phyloP scores from a whole-genome alignment of 2,888 invertebrate species.

The Rhagophthalmus giganteus region DNA sequence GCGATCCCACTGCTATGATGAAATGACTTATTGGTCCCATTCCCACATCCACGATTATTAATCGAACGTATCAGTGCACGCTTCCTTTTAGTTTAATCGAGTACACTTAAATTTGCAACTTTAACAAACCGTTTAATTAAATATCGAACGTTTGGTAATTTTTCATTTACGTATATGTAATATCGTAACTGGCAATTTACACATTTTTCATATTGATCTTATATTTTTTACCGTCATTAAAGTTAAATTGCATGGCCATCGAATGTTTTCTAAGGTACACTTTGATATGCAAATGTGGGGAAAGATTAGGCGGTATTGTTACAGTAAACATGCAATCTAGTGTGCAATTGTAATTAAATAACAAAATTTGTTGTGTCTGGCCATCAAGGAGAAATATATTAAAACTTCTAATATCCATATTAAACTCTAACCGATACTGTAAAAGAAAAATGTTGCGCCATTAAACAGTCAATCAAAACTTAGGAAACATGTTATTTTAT shows the following conservation, averaged over 20 bases:
- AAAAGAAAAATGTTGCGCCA: constrained; percentile 22
- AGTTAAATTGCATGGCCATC: constrained; percentile 1
- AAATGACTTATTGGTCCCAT: constrained; percentile 17
- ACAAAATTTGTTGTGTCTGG: constrained; percentile 37
- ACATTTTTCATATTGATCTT: neutral
- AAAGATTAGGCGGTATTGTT: constrained; percentile 24
- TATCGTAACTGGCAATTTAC: constrained; percentile 2
- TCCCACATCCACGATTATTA: constrained; percentile 14
- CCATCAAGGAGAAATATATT: constrained; percentile 36
- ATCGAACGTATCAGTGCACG: constrained; percentile 13
- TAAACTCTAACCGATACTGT: constrained; percentile 24
- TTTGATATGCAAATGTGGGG: constrained; percentile 29
- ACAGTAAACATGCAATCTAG: constrained; percentile 34
- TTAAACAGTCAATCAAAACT: constrained; percentile 39
- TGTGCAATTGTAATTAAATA: constrained; percentile 40
- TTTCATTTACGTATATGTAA: neutral
- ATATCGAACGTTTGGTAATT: neutral
- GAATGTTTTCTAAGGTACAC: constrained; percentile 20
- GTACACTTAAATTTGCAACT: neutral
- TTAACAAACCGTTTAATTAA: neutral
- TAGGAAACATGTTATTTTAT: constrained; percentile 32
- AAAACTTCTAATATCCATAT: constrained; percentile 27
- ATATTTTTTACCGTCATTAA: neutral
- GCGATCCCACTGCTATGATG: constrained; percentile 22
- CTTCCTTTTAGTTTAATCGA: constrained; percentile 13